Percentiles rank a stretch among this genome's conserved stretches.
Conservation (phyloP, 2,888 invertebrate genomes). For the Paralinhomoeus sp. region DNA sequence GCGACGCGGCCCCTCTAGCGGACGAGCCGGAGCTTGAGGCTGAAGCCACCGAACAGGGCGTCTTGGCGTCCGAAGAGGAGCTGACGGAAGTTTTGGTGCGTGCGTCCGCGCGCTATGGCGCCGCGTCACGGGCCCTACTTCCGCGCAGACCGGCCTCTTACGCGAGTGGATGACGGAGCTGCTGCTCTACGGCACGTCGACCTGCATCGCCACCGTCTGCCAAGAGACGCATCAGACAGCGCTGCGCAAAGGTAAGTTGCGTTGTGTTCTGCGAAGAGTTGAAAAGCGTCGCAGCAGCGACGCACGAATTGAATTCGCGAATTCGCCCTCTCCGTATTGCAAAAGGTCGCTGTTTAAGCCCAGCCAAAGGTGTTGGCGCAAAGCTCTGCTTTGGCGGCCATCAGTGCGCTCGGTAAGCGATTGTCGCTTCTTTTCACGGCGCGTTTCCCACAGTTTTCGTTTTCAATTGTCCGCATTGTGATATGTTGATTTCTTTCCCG, state of each 20-base stretch:
- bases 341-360: background rate
- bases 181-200: constrained; percentile 71
- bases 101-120: background rate
- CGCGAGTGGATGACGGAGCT: constrained; percentile 72
- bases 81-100: background rate
- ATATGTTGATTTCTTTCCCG: too few species aligned
- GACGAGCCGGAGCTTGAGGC: background rate
- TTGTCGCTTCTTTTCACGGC: too few species aligned
- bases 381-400: constrained; percentile 12
- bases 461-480: too few species aligned
- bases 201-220: constrained; percentile 59
- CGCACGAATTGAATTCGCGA: too few species aligned
- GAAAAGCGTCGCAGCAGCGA: too few species aligned
- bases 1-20: too few species aligned
- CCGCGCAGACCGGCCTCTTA: constrained; percentile 49
- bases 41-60: background rate
- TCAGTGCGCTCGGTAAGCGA: constrained; percentile 11
- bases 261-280: background rate
- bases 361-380: constrained; percentile 10
- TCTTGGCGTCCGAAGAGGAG: background rate
- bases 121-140: background rate
- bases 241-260: background rate
- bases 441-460: too few species aligned
- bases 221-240: constrained; percentile 34
- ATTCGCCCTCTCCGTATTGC: too few species aligned